Evolutionary conservation across 2,797 vertebrate genomes (phyloP).

Genomic region (Labeo calbasu): DNA sequence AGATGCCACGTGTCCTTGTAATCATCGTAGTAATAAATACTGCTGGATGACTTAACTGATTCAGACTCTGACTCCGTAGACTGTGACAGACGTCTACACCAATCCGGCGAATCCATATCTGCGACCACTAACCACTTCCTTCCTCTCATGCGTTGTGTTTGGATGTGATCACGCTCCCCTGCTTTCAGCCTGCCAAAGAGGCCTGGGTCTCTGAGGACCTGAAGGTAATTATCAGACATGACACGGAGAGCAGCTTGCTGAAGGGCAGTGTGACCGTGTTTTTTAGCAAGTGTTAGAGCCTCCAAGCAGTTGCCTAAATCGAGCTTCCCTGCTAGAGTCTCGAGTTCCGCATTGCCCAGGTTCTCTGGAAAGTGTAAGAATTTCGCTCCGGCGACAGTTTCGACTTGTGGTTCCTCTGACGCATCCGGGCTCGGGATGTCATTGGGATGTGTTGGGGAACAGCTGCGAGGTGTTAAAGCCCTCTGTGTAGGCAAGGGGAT

Average conservation of each 20-base stretch:
- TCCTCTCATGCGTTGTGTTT: slow-evolving; percentile 78
- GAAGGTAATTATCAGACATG: slow-evolving; percentile 93
- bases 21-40: slow-evolving; percentile 87
- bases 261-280: slow-evolving; percentile 72
- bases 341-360: slow-evolving; percentile 64
- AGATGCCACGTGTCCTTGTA: slow-evolving; percentile 80
- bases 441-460: slow-evolving; percentile 1
- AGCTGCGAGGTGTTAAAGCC: background rate
- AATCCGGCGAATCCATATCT: slow-evolving; percentile 80
- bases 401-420: slow-evolving; percentile 49
- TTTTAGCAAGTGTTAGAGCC: slow-evolving; percentile 83
- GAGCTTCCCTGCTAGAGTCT: slow-evolving; percentile 73
- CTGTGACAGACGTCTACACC: slow-evolving; percentile 56
- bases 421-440: slow-evolving; percentile 48
- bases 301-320: slow-evolving; percentile 91
- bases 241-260: slow-evolving; percentile 83
- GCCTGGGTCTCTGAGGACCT: slow-evolving; percentile 83
- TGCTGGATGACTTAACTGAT: slow-evolving; percentile 69
- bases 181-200: slow-evolving; percentile 84
- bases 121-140: slow-evolving; percentile 80
- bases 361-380: slow-evolving; percentile 68
- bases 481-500: slow-evolving; percentile 63
- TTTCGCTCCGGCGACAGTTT: slow-evolving; percentile 66
- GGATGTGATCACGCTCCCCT: slow-evolving; percentile 85
- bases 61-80: slow-evolving; percentile 34